Evolutionary conservation across 1,140 invertebrate species (phyloP), one percentile per base, ranked within the genome.

Genomic region (Ceratitis capitata): DNA sequence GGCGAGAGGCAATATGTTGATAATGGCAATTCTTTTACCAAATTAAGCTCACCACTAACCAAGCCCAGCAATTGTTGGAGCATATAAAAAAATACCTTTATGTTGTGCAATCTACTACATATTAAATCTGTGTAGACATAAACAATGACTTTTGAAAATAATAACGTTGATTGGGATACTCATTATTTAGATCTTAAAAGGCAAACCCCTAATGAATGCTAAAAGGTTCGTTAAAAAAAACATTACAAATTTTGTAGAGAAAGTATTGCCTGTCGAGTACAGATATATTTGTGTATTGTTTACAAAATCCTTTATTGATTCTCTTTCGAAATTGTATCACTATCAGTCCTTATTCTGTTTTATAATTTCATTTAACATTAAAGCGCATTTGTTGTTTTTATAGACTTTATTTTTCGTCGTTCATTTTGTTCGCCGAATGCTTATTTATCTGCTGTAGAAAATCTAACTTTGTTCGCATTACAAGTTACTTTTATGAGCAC

Each of bases 11-110:
- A 82, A 19, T 9, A 82, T 82, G 23, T 23, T 7, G 39, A 82
- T 82, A n/a, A 49, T n/a, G 12, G 32, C 23, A 14, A 83, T 53
- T 4, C 6, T 12, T 53, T 32, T 26, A 61, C 39, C 49, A 78
- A 78, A 78, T 32, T 51, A 85, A 85, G 84, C 69, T 74, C 47
- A 85, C 84, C 84, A 85, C 49, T 82, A 82, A 35, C 84, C 39
- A 69, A 19, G 39, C 61, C 61, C 61, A 35, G 14, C n/a, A 23
- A 14, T 9, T 61, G 12, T 26, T 26, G 58, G 0, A 32, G 3
- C 9, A 61, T 61, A 29, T 61, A 4, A 16, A 19, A 69, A n/a
- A n/a, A n/a, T n/a, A 32, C 61, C 12, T 69, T 69, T 69, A 69
- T 69, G 61, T 69, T 69, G 16, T 69, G 16, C 61, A 35, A 69